Conservation (phyloP, 2,888 invertebrate genomes). For the Geotrupes spiniger region DNA sequence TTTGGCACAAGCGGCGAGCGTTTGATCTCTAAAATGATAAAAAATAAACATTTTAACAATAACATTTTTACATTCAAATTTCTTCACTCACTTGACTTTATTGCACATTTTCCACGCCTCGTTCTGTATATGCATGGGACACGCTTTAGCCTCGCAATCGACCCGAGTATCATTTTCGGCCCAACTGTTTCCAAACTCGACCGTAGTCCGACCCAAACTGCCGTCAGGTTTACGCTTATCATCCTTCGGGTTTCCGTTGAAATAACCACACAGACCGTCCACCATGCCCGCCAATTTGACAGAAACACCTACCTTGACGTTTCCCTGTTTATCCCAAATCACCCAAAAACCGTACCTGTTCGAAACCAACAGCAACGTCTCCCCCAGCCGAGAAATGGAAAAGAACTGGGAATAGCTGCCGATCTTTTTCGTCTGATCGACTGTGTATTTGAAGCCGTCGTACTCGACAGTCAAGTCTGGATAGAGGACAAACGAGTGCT, state of each 20-base stretch:
- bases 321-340: constrained; percentile 65
- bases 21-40: constrained; percentile 51
- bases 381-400: constrained; percentile 66
- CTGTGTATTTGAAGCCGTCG: constrained; percentile 62
- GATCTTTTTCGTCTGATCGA: constrained; percentile 60
- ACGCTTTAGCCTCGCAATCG: constrained; percentile 60
- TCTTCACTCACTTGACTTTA: constrained; percentile 59
- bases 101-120: constrained; percentile 68
- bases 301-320: constrained; percentile 66
- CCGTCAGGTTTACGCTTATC: constrained; percentile 74
- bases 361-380: constrained; percentile 66
- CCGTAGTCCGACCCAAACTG: constrained; percentile 57
- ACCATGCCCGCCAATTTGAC: constrained; percentile 61
- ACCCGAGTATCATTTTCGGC: constrained; percentile 52
- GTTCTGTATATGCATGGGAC: constrained; percentile 61
- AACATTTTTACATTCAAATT: not conserved
- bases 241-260: constrained; percentile 63
- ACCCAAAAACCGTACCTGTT: constrained; percentile 72
- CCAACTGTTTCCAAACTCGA: constrained; percentile 78
- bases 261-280: constrained; percentile 79
- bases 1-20: constrained; percentile 62
- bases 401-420: constrained; percentile 63
- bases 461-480: constrained; percentile 66
- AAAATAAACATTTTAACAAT: not conserved
- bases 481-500: constrained; percentile 57